Base-by-base conservation (phyloP, 2,797 vertebrate species). In the Hemibagrus guttatus region DNA sequence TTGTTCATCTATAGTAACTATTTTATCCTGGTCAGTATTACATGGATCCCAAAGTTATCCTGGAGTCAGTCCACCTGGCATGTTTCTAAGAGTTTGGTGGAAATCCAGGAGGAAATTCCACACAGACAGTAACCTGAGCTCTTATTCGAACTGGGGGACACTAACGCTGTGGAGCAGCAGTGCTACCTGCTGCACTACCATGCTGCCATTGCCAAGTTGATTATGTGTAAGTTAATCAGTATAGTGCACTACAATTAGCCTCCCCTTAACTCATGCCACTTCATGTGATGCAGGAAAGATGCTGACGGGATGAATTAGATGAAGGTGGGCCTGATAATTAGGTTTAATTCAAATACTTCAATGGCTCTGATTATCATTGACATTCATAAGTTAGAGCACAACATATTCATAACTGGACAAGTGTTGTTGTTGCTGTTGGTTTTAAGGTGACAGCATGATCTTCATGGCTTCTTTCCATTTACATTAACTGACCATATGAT, bases 241-340 rank as follows among this genome's bases (percentile, higher is more conserved):
- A 88, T 84, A 68, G 59, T 56, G 13, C 85, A 59, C 84, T 72
- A 68, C 21, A 71, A 52, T 21, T 42, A 87, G 69, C 66, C 72
- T 84, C 52, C 85, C 87, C 89, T 90, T 90, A 92, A 91, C 84
- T 84, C 90, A 88, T 90, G 74, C 39, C 23, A 8, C 21, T 56
- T 86, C 39, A 79, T 88, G 17, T 75, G 46, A 89, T 81, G 42
- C 83, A 83, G 19, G 26, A 46, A 83, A 46, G 7, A 83, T 35
- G 21, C 52, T 21, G 19, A 56, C 19, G 26, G 17, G 68, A 21
- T 39, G 12, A 17, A 12, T 5, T 39, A 79, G 6, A 28, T 52
- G 3, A 49, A 49, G 46, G 1, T 54, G 42, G 59, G 9, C n/a
- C 12, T 66, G 56, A 81, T 83, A 11, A 39, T 59, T 79, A 61